These are phyloP conservation scores for Drosophila antonietae DNA, from an alignment of 2,888 invertebrate genomes.

Conservation along the genomic window DNA sequence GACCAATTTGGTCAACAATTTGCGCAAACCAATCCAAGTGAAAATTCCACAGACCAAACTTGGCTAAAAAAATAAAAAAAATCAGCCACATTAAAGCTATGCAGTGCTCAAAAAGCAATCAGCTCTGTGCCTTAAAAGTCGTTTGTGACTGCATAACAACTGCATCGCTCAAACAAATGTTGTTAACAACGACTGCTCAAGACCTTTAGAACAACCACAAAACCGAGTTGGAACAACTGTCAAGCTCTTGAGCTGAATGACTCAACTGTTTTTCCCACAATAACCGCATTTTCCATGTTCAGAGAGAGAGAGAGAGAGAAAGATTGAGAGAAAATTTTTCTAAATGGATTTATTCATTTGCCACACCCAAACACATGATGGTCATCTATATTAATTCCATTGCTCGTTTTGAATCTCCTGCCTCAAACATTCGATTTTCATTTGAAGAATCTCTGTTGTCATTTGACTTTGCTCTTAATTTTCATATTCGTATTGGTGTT, in stretches of 20 bases:
- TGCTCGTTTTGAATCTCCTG: conserved; percentile 13
- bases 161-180: conserved; percentile 3
- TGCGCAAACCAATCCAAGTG: conserved; percentile 45
- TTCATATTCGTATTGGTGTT: conserved; percentile 24
- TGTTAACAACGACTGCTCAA: not conserved
- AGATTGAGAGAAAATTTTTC: not conserved
- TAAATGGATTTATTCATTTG: conserved; percentile 30
- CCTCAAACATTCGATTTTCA: conserved; percentile 12
- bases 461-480: conserved; percentile 14
- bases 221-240: not conserved
- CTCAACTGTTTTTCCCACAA: not conserved
- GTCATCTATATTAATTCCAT: conserved; percentile 14
- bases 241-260: not conserved
- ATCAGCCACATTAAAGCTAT: conserved; percentile 44
- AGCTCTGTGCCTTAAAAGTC: conserved; percentile 27
- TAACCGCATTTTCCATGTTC: conserved; percentile 7
- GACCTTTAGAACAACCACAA: not conserved
- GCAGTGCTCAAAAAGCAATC: conserved; percentile 11
- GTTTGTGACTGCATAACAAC: conserved; percentile 21
- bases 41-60: conserved; percentile 62
- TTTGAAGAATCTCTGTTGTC: conserved; percentile 27
- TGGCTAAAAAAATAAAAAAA: conserved; percentile 37
- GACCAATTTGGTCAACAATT: conserved; percentile 65
- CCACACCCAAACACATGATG: conserved; percentile 30
- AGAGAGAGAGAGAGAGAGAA: conserved; percentile 1